Conservation (phyloP, 2,113 vertebrate species). For the Elephantulus edwardii region DNA sequence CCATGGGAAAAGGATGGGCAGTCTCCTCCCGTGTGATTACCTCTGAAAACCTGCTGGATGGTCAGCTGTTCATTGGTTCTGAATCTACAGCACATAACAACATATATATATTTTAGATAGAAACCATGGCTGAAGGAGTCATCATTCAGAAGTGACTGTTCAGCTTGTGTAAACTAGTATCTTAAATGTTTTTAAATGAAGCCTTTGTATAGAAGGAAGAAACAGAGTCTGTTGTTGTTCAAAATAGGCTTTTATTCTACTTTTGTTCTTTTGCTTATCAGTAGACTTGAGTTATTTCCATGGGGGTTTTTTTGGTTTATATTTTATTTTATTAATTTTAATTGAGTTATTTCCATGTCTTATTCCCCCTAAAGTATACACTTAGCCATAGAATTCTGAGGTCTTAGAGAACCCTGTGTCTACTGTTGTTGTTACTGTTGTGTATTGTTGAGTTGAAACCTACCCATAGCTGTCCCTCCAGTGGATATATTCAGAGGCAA, state of each 20-base stretch:
- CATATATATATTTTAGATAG: conserved; percentile 29
- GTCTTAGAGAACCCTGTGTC: not conserved
- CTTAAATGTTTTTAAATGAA: not conserved
- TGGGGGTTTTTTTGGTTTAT: too few species aligned
- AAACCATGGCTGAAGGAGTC: not conserved
- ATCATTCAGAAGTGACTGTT: not conserved
- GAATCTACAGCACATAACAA: too few species aligned
- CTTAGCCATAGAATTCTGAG: not conserved
- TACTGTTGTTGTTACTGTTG: too few species aligned
- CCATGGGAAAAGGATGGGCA: too few species aligned
- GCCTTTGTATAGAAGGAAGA: not conserved
- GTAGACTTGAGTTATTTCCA: not conserved
- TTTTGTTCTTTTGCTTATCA: not conserved
- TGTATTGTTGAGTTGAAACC: too few species aligned
- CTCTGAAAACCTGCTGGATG: too few species aligned
- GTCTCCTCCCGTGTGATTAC: too few species aligned
- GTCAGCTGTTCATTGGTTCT: too few species aligned
- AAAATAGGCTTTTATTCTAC: not conserved
- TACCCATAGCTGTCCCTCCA: too few species aligned
- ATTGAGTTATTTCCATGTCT: not conserved
- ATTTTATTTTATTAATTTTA: too few species aligned
- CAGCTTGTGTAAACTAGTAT: not conserved
- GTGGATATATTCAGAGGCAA: too few species aligned
- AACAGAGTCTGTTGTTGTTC: conserved; percentile 2
- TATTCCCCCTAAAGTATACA: not conserved